Evolutionary conservation across 2,888 invertebrate genomes (phyloP), one percentile per base, ranked within the genome.

Genomic region (Terebella lapidaria): DNA sequence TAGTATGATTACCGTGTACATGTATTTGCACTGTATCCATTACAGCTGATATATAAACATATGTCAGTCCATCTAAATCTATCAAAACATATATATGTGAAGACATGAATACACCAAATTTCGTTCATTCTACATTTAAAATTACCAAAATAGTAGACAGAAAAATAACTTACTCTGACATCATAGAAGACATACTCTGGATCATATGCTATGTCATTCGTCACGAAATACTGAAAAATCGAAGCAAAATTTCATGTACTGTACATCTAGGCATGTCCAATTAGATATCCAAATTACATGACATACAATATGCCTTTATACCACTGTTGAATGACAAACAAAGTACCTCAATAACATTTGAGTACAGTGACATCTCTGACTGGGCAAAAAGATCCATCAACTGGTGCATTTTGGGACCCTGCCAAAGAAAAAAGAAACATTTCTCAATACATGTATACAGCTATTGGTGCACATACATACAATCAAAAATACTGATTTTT

Each of bases 381-480:
- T 96, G 90, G 4, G 95, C 94, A 83, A 97, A 97, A 58, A 96
- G 82, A 84, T 97, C 97, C 3, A 95, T 94, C 70, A 97, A 83
- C 79, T 97, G 96, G 22, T 93, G 88, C 94, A 97, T 94, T 45
- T 57, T 59, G 10, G 62, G 60, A 20, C 67, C 67, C 64, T 69
- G 49, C 5, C 42, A 58, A 57, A 35, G n/a, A n/a, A 35, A 10
- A 35, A n/a, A 15, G n/a, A 35, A 35, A 35, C 42, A 35, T 35
- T 15, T 35, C 42, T 15, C n/a, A 35, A 35, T 35, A 35, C n/a
- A 35, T 35, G n/a, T 35, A 35, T 35, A 35, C n/a, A 35, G 10
- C 10, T 35, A 35, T 35, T 15, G 10, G n/a, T 35, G n/a, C 30
- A 1, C 15, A 47, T 4, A 35, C n/a, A 35, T 35, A 35, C 42